Conservation (phyloP, 2,888 invertebrate species). For the Troides oblongomaculatus region DNA sequence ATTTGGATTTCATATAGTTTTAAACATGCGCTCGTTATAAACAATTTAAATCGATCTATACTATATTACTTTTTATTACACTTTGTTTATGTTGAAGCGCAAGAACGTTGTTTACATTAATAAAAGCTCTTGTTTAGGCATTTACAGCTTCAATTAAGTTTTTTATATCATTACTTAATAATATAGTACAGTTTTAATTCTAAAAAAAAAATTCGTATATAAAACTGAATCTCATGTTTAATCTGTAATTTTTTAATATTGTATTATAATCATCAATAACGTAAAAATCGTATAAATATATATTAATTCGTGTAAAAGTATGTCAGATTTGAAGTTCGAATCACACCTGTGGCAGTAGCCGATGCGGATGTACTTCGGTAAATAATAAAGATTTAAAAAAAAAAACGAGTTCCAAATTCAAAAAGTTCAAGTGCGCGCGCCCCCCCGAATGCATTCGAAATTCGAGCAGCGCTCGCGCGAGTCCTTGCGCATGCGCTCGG, state of each 20-base stretch:
- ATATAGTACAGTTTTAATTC: no score
- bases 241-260: no score
- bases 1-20: slow-evolving; percentile 20
- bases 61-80: neutral
- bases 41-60: neutral
- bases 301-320: no score
- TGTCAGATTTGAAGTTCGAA: no score
- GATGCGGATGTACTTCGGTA: neutral
- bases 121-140: neutral
- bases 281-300: no score
- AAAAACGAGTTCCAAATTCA: slow-evolving; percentile 28
- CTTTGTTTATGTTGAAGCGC: neutral
- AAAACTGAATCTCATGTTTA: no score
- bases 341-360: no score
- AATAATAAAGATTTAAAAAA: slow-evolving; percentile 3
- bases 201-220: no score
- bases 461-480: slow-evolving; percentile 40
- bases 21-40: neutral
- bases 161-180: neutral
- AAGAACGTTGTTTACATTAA: neutral
- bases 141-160: neutral
- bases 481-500: slow-evolving; percentile 65
- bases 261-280: no score
- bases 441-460: slow-evolving; percentile 48
- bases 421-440: slow-evolving; percentile 55